Evolutionary conservation across 2,888 invertebrate genomes (phyloP).

Genomic region (Agrotis segetum): DNA sequence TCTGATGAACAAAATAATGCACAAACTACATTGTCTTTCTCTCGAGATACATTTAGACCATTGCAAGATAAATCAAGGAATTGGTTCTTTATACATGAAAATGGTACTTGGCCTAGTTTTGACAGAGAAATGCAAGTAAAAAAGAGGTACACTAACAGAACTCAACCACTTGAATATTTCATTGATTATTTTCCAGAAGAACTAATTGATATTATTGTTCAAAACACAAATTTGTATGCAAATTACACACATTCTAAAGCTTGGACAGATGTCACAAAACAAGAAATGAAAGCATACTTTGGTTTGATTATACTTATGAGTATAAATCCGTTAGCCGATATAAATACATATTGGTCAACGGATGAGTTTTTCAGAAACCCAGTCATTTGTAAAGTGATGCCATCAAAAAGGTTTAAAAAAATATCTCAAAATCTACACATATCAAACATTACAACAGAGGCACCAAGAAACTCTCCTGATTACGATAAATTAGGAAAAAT

Average conservation of each 20-base stretch:
- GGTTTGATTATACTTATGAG: too few species aligned
- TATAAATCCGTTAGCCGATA: too few species aligned
- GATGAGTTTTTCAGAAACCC: too few species aligned
- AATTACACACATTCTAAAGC: too few species aligned
- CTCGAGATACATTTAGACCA: background rate
- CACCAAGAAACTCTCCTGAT: background rate
- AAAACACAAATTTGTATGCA: slow-evolving; percentile 30
- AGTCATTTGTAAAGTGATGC: too few species aligned
- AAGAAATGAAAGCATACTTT: too few species aligned
- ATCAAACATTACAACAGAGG: background rate
- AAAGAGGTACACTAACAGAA: slow-evolving; percentile 34
- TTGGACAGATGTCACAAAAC: too few species aligned
- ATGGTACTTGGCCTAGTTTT: slow-evolving; percentile 11
- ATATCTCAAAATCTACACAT: background rate
- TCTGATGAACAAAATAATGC: slow-evolving; percentile 30
- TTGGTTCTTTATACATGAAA: background rate
- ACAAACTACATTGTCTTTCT: slow-evolving; percentile 1
- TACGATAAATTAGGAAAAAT: slow-evolving; percentile 1
- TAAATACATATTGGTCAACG: too few species aligned
- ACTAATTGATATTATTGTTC: slow-evolving; percentile 40
- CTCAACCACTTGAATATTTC: slow-evolving; percentile 43
- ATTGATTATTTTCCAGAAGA: slow-evolving; percentile 14
- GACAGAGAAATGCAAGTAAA: slow-evolving; percentile 38
- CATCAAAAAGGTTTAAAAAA: background rate
- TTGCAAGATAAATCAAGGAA: slow-evolving; percentile 1